Evolutionary conservation across 2,113 vertebrate genomes (phyloP), one percentile per base, ranked within the genome.

Genomic region (Heterocephalus glaber): DNA sequence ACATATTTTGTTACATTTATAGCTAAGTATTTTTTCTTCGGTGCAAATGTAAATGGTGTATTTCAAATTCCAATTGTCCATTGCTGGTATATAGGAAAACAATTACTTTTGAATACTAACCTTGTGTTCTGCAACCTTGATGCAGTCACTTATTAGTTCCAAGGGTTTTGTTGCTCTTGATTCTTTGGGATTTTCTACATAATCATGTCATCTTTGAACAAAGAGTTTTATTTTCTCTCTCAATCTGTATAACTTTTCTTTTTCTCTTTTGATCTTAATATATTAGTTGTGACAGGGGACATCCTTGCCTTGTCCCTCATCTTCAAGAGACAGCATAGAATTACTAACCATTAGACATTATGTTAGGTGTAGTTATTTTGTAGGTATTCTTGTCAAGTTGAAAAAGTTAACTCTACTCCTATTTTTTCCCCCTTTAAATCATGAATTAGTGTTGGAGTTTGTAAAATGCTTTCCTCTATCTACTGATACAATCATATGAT

Each of bases 141-240:
- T 76, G 54, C n/a, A 66, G 47, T 83, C 52, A 52, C 33, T 60
- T 66, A 33, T 14, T 58, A 44, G 38, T 19, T 26, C 26, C 26
- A 33, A 41, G 26, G 38, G 22, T 24, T 83, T 83, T 9, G 26
- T 10, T 44, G 10, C n/a, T 83, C 58, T 87, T 63, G 10, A 41
- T n/a, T 68, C 86, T 84, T 68, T 89, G 68, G 41, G 16, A 63
- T 68, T 95, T 92, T 89, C 60, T 54, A 63, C 30, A 83, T 33
- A 58, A n/a, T 93, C 82, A 49, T 68, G 20, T 22, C n/a, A 24
- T n/a, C 35, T 86, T 17, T 58, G 81, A 93, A 66, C 41, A 70
- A 79, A 81, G 38, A 79, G 30, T 30, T 60, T 85, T 72, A 38
- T 61, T 77, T 89, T 28, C 72, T 74, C 26, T 76, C 70, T 76